phyloP scores from a whole-genome alignment of 2,888 invertebrate species.

The Campopleginae sp. region DNA sequence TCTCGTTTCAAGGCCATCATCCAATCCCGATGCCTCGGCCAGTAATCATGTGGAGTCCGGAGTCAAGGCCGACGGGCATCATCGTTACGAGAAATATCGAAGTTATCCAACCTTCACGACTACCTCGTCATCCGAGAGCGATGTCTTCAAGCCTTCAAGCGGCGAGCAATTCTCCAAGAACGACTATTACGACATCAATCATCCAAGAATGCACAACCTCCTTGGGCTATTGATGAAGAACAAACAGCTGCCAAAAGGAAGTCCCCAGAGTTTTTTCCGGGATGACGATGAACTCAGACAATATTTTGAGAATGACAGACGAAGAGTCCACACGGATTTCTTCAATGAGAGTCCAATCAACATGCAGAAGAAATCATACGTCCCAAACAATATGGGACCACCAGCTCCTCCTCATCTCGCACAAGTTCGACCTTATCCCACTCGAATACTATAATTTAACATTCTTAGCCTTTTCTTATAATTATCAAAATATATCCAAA shows the following conservation, averaged over 20 bases:
- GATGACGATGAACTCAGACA: conserved; percentile 73
- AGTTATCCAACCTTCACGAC: conserved; percentile 76
- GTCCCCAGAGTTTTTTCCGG: conserved; percentile 69
- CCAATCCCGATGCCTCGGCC: conserved; percentile 72
- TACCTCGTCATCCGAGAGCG: conserved; percentile 70
- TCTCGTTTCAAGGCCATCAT: conserved; percentile 66
- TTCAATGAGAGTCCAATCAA: conserved; percentile 72
- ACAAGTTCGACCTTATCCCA: conserved; percentile 39
- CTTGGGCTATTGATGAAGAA: conserved; percentile 82
- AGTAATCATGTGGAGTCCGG: conserved; percentile 68
- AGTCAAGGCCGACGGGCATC: conserved; percentile 55
- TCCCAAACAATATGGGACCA: conserved; percentile 53
- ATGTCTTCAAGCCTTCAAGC: conserved; percentile 59
- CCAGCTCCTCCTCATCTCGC: conserved; percentile 28
- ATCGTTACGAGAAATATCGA: conserved; percentile 69
- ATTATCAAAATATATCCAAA: conserved; percentile 45
- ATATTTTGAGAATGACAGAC: conserved; percentile 75
- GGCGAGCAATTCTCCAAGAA: conserved; percentile 68
- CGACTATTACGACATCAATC: conserved; percentile 76
- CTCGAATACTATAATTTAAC: conserved; percentile 1
- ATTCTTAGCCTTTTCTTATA: not conserved
- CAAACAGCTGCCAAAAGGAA: conserved; percentile 77
- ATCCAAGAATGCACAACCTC: conserved; percentile 80
- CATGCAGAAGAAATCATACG: conserved; percentile 75
- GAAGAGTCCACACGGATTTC: conserved; percentile 72